Base-by-base conservation (phyloP, 2,797 vertebrate genomes). In the Buceros bicornis region DNA sequence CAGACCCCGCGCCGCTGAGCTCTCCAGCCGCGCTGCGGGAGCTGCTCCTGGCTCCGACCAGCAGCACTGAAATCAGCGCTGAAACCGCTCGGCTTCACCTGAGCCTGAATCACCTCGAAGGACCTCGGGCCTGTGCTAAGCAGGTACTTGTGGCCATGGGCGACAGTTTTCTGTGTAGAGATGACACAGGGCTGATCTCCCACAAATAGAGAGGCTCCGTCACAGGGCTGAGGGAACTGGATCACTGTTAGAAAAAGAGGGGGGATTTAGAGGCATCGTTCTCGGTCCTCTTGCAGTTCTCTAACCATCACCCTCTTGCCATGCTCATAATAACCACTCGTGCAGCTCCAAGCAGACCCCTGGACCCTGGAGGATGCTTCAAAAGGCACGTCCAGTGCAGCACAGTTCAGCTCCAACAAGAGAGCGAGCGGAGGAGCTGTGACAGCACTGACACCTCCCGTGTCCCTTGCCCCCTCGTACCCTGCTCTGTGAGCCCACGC, bases 1-100 rank as follows among this genome's bases (percentile, higher is more conserved):
- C 45, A 48, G 7, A 22, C 21, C 4, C 26, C 0, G 0, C 28
- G 37, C 0, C 58, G 61, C 35, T 70, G 77, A 64, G 40, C 13
- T 53, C 60, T 29, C 29, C 35, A n/a, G 35, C 20, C 1, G 0
- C 0, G 0, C 45, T 17, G 0, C 1, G 2, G 22, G 62, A 9
- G 0, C 5, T 54, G 57, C 5, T 65, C 77, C 47, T 8, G 84
- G 65, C 16, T 69, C 42, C 0, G 0, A 31, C 1, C 57, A 2
- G 1, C 43, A 35, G 53, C 29, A 31, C 2, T 83, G 78, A n/a
- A 60, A 78, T 33, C n/a, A 22, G 16, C 18, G 31, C 50, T 82
- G 66, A 29, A 54, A 33, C 40, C 64, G 51, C 65, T 71, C 53
- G 54, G 33, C 61, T 89, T 78, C 57, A 70, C 9, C 60, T 24